phyloP scores from a whole-genome alignment of 1,140 invertebrate species.

The Acromyrmex charruanus region DNA sequence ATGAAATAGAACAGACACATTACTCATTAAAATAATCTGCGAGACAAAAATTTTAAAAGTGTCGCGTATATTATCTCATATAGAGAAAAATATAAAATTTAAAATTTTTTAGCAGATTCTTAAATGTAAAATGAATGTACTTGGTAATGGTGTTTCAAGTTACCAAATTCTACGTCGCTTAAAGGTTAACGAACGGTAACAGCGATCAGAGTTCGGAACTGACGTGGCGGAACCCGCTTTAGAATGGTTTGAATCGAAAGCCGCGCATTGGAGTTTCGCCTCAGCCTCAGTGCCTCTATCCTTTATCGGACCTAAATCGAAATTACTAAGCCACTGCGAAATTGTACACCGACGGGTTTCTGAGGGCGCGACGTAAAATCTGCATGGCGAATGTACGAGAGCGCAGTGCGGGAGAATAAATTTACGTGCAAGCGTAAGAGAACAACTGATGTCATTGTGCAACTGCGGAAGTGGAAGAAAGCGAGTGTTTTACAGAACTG shows the following conservation, averaged over 20 bases:
- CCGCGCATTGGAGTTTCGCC: constrained; percentile 54
- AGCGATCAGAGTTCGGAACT: constrained; percentile 63
- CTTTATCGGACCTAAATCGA: constrained; percentile 63
- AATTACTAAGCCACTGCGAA: constrained; percentile 62
- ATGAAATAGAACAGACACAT: neutral
- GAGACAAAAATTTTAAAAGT: neutral
- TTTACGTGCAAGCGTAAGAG: constrained; percentile 11
- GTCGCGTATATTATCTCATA: neutral
- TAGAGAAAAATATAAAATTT: neutral
- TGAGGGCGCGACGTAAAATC: constrained; percentile 52
- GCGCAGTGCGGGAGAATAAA: constrained; percentile 37
- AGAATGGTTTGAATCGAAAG: constrained; percentile 61
- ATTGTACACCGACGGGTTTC: constrained; percentile 44
- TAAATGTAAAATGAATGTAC: constrained; percentile 15
- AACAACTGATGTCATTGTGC: constrained; percentile 37
- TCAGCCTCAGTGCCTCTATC: constrained; percentile 38
- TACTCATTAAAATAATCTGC: neutral
- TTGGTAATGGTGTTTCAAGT: constrained; percentile 34
- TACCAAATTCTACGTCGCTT: constrained; percentile 42
- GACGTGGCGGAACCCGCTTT: constrained; percentile 60
- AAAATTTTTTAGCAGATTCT: neutral
- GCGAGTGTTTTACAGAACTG: constrained; percentile 20
- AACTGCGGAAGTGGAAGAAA: neutral
- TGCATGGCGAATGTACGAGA: constrained; percentile 40
- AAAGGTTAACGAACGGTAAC: constrained; percentile 64